Conservation (phyloP, 2,113 vertebrate genomes). For the Daboia siamensis region DNA sequence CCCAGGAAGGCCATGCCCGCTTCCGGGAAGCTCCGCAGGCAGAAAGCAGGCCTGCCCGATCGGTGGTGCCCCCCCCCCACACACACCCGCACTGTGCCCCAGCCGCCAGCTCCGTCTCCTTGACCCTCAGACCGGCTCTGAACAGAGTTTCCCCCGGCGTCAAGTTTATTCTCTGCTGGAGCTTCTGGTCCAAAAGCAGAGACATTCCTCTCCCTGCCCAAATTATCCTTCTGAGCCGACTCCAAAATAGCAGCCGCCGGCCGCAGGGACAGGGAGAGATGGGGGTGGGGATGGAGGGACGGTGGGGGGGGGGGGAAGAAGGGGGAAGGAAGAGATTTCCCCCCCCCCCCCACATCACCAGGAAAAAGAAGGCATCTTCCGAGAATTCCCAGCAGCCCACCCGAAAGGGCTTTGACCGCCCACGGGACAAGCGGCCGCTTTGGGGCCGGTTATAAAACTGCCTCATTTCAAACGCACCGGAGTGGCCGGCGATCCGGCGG, state of each 20-base stretch:
- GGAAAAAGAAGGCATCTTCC: neutral
- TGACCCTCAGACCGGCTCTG: neutral
- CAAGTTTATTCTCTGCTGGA: neutral
- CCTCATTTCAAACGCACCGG: neutral
- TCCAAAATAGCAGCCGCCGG: slow-evolving; percentile 58
- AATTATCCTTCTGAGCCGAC: slow-evolving; percentile 58
- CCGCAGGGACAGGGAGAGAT: neutral
- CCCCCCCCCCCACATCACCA: neutral
- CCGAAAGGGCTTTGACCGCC: neutral
- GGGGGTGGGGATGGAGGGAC: neutral
- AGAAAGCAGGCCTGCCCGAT: neutral
- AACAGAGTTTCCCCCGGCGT: neutral
- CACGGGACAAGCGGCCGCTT: neutral
- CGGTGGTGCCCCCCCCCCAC: neutral
- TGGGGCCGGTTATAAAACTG: no score
- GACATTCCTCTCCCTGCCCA: slow-evolving; percentile 62
- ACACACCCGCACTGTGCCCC: neutral
- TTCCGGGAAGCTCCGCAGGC: neutral
- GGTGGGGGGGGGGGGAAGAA: slow-evolving; percentile 31
- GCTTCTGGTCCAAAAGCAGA: slow-evolving; percentile 1
- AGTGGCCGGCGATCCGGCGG: neutral
- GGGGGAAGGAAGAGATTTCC: neutral
- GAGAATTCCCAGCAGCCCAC: neutral
- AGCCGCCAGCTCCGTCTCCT: neutral
- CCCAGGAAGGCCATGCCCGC: neutral